Evolutionary conservation across 2,888 invertebrate species (phyloP), one percentile per base, ranked within the genome.

Genomic region (Drosophila neoperkinsi): DNA sequence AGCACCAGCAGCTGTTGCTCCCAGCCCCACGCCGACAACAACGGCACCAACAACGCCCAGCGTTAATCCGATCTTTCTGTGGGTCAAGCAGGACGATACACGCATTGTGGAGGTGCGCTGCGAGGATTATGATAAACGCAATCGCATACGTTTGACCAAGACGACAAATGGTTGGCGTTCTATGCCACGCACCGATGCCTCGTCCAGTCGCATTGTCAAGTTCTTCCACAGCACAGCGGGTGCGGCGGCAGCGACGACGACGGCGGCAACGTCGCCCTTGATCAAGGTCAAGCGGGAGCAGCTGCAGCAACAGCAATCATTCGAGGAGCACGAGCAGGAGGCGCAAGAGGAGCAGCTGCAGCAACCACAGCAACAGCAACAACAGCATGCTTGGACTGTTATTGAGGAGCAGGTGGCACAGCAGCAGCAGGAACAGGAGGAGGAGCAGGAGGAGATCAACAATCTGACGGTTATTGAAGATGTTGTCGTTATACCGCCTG

Each of bases 51-150:
- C 57, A 21, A 87, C 81, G 68, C 87, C 90, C 55, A 87, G 88
- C 68, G 88, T 87, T 4, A 96, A 96, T 91, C 97, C 97, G 81
- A 96, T 97, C 81, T 97, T 97, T 93, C 95, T 97, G 83, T 97
- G 97, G 97, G 96, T 96, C 76, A 96, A 96, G 91, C 96, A 96
- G 93, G 95, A 95, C 86, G 96, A 97, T 93, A 96, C 96, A 77
- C 95, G 95, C 92, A 97, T 97, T 93, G 96, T 96, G 91, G 96
- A 96, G 93, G 97, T 97, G 87, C 95, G 96, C 93, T 97, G 97
- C 94, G 97, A 97, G 93, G 97, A 97, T 93, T 97, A 97, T 94
- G 97, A 97, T 94, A 95, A 96, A 92, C 94, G 96, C 71, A 97
- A 97, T 94, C 96, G 97, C 73, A 96, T 97, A 90, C 96, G 96